phyloP scores from a whole-genome alignment of 2,113 vertebrate genomes.

The Muscicapa adusta region DNA sequence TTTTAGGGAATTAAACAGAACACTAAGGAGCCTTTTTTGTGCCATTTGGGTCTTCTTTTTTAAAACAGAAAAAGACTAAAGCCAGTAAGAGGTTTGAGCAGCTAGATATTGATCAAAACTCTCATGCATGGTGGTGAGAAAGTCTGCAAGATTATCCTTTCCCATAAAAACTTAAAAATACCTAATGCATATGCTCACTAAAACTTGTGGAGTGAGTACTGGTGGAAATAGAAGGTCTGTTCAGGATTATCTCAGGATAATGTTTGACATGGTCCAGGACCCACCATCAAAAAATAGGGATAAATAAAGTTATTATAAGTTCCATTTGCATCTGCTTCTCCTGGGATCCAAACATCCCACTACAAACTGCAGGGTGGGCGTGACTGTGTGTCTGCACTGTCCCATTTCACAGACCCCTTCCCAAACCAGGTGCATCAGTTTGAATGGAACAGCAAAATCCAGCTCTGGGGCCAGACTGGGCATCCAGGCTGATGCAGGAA shows the following conservation, averaged over 20 bases:
- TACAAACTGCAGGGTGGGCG: neutral
- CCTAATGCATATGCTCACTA: neutral
- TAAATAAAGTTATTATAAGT: neutral
- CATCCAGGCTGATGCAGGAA: neutral
- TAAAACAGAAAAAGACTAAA: neutral
- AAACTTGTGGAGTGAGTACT: neutral
- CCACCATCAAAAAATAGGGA: neutral
- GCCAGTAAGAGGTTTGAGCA: neutral
- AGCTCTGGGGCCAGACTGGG: neutral
- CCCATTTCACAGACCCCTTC: neutral
- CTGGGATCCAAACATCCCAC: neutral
- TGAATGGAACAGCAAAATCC: neutral
- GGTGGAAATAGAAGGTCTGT: neutral
- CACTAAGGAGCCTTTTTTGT: neutral
- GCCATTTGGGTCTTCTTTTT: neutral
- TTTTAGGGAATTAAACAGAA: neutral
- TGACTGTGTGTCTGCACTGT: too few species aligned
- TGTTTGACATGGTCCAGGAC: neutral
- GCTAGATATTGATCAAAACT: neutral
- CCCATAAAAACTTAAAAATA: neutral
- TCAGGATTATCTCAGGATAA: neutral
- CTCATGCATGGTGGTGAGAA: neutral
- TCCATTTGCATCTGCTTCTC: neutral
- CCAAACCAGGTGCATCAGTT: neutral
- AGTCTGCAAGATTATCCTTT: neutral